Evolutionary conservation across 2,797 vertebrate genomes (phyloP), one percentile per base, ranked within the genome.

Genomic region (Galaxias olidus): DNA sequence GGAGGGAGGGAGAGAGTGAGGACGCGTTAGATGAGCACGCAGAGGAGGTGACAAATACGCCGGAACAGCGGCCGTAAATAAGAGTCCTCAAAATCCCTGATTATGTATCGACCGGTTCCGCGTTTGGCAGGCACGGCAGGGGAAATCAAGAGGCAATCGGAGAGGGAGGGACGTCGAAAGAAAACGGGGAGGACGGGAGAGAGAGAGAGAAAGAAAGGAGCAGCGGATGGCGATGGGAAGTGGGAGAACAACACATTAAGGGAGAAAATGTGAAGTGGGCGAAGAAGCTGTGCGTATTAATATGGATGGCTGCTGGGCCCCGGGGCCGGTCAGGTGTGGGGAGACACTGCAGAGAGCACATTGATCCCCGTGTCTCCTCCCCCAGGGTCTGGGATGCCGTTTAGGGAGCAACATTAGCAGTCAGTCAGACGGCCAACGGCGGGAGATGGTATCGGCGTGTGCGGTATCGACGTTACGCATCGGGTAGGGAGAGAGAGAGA

Each of bases 91-190:
- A 82, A 82, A 80, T 66, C 71, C 58, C 70, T 85, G 86, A 89
- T 87, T 87, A 86, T 75, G 74, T 89, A 89, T 89, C 73, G 89
- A 90, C 86, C 67, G 80, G 77, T 56, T 47, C 17, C 58, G 69
- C 19, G 55, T 20, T 30, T 30, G 30, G 30, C 30, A 6, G 30
- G 59, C 11, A 76, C 85, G 77, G 74, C 74, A 53, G 86, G 63
- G 87, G 87, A 78, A 97, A 96, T 87, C 95, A 96, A 66, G 67
- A 65, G 73, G 70, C 69, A 66, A 73, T 72, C 68, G 51, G 80
- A 53, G 59, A 48, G 72, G 30, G 45, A 61, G 66, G 20, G 8
- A 30, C 10, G 44, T n/a, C 4, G 15, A 54, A 7, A 49, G 18
- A 15, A 42, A 66, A 8, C 8, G 9, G 7, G 41, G 20, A 44